A percentile compares a stretch with the other conserved stretches of the same genome.
These are phyloP conservation scores for Ophiothrix spiculata DNA, from an alignment of 35 echinoderm and acorn worm genomes.

Conservation along the genomic window DNA sequence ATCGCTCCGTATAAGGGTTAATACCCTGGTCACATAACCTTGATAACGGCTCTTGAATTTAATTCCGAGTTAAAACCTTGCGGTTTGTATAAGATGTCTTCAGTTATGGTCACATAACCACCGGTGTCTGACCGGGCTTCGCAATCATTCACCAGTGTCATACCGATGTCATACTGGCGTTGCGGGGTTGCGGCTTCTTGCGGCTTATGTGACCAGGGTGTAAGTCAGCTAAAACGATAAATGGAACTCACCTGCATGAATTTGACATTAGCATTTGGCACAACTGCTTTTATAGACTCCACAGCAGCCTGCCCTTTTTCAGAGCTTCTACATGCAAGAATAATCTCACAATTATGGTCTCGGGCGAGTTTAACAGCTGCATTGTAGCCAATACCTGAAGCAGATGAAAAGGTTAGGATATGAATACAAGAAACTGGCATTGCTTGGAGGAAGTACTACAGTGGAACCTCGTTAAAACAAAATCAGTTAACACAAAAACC, in stretches of 20 bases:
- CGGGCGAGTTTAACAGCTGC: conserved; percentile 38
- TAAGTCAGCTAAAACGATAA: not conserved
- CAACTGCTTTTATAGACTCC: conserved; percentile 11
- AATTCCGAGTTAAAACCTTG: not conserved
- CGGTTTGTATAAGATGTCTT: not conserved
- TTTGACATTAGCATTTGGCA: conserved; percentile 28
- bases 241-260: conserved; percentile 62
- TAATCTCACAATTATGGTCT: conserved; percentile 43
- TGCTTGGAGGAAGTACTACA: too few species aligned
- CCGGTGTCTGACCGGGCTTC: too few species aligned
- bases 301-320: conserved; percentile 46
- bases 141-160: too few species aligned
- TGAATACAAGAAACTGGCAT: too few species aligned
- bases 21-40: too few species aligned
- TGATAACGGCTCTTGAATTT: too few species aligned
- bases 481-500: too few species aligned
- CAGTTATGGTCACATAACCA: not conserved
- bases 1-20: too few species aligned
- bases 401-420: too few species aligned
- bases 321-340: conserved; percentile 66
- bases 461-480: too few species aligned
- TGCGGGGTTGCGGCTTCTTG: not conserved
- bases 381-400: conserved; percentile 43
- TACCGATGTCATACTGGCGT: too few species aligned
- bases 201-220: not conserved